phyloP scores from a whole-genome alignment of 2,113 vertebrate genomes.

The Glaucidium brasilianum region DNA sequence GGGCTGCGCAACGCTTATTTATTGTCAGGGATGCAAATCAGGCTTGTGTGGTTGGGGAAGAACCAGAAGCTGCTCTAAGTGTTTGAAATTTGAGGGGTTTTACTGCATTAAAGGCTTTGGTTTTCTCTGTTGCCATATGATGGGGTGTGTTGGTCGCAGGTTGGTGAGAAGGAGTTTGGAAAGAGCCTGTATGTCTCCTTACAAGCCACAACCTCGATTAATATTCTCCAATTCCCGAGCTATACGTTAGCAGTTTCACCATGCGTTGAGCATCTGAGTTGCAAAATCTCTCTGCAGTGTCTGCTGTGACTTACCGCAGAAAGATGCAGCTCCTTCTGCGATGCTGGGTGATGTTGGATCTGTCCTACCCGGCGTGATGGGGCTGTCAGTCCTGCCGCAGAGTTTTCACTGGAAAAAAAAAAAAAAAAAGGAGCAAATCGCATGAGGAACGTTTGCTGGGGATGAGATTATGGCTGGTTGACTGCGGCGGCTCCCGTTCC shows the following conservation, averaged over 20 bases:
- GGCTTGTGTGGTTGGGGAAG: not conserved
- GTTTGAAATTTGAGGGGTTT: not conserved
- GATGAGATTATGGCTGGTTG: not conserved
- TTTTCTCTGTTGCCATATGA: fast-evolving
- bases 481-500: not conserved
- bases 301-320: not conserved
- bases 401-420: not conserved
- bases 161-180: not conserved
- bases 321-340: not conserved
- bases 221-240: not conserved
- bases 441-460: fast-evolving
- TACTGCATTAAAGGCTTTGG: not conserved
- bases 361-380: fast-evolving
- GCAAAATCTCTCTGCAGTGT: not conserved
- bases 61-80: not conserved
- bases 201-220: fast-evolving
- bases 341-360: fast-evolving
- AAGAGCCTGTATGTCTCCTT: not conserved
- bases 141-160: not conserved
- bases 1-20: not conserved
- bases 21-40: not conserved
- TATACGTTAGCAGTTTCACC: fast-evolving
- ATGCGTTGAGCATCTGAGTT: fast-evolving
- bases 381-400: fast-evolving
- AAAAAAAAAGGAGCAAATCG: not conserved